These are phyloP conservation scores for Helicoverpa armigera DNA, from an alignment of 1,140 invertebrate species.

Conservation along the genomic window DNA sequence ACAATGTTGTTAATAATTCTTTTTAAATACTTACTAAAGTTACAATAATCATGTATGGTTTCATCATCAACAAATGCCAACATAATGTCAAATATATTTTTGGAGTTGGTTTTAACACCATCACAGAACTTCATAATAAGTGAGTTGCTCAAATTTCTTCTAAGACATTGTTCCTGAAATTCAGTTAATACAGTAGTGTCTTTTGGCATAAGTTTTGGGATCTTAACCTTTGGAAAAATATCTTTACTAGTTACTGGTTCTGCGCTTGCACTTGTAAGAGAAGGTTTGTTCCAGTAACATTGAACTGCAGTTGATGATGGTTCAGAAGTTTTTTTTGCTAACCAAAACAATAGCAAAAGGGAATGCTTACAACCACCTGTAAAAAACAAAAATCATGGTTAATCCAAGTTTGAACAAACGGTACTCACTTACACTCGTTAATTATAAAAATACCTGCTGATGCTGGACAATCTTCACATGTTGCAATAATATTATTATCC, in stretches of 20 bases:
- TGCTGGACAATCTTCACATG: neutral
- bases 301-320: constrained; percentile 27
- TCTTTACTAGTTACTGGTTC: constrained; percentile 17
- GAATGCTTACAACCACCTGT: constrained; percentile 19
- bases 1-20: too few relatives aligned
- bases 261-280: constrained; percentile 4
- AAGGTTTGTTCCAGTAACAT: constrained; percentile 32
- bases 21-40: constrained; percentile 14
- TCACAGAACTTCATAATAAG: constrained; percentile 30
- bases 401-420: too few relatives aligned
- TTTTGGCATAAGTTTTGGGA: constrained; percentile 23
- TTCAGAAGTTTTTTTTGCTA: constrained; percentile 21
- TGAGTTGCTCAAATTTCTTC: neutral
- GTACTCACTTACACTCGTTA: too few relatives aligned
- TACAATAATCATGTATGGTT: constrained; percentile 12
- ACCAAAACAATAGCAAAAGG: neutral
- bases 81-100: constrained; percentile 38
- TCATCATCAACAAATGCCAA: constrained; percentile 14
- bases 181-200: constrained; percentile 6
- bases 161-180: constrained; percentile 5
- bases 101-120: neutral
- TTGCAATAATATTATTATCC: neutral
- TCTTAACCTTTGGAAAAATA: constrained; percentile 24
- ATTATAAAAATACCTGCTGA: too few relatives aligned
- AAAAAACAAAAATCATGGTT: neutral